Evolutionary conservation across 2,797 vertebrate genomes (phyloP).

Genomic region (Arrhamphus sclerolepis): DNA sequence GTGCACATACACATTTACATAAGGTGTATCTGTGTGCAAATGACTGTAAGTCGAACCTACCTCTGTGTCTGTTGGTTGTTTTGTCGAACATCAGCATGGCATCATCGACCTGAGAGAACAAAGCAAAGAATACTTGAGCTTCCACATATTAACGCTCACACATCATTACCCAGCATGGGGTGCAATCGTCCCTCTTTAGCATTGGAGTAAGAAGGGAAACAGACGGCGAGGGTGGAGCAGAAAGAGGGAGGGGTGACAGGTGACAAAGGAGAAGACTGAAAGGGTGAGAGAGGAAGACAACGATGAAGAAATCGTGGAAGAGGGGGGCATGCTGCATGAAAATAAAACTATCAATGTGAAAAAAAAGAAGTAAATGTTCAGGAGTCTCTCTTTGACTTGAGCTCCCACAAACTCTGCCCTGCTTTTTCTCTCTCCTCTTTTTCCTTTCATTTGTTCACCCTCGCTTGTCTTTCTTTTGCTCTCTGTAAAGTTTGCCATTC

Average conservation of each 20-base stretch:
- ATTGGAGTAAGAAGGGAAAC: constrained; percentile 69
- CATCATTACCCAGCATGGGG: constrained; percentile 79
- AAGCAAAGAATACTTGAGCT: constrained; percentile 71
- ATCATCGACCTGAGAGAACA: constrained; percentile 91
- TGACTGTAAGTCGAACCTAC: constrained; percentile 68
- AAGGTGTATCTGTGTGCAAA: constrained; percentile 16
- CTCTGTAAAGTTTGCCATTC: constrained; percentile 80
- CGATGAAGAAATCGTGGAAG: constrained; percentile 17
- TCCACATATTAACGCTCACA: constrained; percentile 54
- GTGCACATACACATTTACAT: constrained; percentile 21
- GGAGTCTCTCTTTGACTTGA: constrained; percentile 17
- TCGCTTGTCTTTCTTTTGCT: constrained; percentile 64
- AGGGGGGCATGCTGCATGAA: constrained; percentile 11
- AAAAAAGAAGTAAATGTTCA: constrained; percentile 22
- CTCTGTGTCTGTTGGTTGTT: constrained; percentile 98
- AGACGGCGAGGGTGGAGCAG: constrained; percentile 75
- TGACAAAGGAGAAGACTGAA: constrained; percentile 67
- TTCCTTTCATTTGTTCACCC: constrained; percentile 57
- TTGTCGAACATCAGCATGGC: constrained; percentile 99
- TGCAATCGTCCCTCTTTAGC: constrained; percentile 77
- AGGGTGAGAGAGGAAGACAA: constrained; percentile 39
- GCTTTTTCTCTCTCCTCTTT: constrained; percentile 28
- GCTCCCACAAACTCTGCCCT: constrained; percentile 67
- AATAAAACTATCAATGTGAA: constrained; percentile 55
- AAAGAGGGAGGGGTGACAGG: constrained; percentile 67